Evolutionary conservation across 2,888 invertebrate genomes (phyloP).

Genomic region (Habrosyne pyritoides): DNA sequence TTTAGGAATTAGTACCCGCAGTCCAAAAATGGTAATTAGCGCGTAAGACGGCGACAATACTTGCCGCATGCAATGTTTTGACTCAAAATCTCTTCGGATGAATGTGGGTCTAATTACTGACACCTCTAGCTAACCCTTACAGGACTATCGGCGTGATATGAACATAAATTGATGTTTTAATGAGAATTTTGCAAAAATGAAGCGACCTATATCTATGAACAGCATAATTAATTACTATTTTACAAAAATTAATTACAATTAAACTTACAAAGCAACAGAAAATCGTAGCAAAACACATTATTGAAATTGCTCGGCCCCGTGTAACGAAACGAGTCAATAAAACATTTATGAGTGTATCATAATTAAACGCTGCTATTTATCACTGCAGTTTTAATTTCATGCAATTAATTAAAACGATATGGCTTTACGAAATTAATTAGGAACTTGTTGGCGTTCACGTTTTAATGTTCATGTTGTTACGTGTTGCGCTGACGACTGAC

Average conservation of each 20-base stretch:
- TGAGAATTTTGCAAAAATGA: no score
- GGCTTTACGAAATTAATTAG: conserved; percentile 8
- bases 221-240: no score
- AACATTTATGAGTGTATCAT: not conserved
- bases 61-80: no score
- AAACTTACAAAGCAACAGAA: not conserved
- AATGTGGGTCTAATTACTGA: no score
- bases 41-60: no score
- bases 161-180: no score
- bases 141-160: no score
- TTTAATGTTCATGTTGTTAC: not conserved
- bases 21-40: no score
- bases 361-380: conserved; percentile 12
- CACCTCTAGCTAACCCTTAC: no score
- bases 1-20: no score
- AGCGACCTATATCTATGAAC: no score
- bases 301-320: not conserved
- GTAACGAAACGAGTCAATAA: not conserved
- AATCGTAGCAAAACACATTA: not conserved
- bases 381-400: conserved; percentile 17
- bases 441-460: conserved; percentile 3
- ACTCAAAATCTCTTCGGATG: no score
- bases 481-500: not conserved
- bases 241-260: not conserved
- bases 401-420: conserved; percentile 20